A percentile compares a stretch with the other conserved stretches of the same genome.
phyloP scores from a whole-genome alignment of 1,140 invertebrate genomes.

The Zaprionus nigranus region DNA sequence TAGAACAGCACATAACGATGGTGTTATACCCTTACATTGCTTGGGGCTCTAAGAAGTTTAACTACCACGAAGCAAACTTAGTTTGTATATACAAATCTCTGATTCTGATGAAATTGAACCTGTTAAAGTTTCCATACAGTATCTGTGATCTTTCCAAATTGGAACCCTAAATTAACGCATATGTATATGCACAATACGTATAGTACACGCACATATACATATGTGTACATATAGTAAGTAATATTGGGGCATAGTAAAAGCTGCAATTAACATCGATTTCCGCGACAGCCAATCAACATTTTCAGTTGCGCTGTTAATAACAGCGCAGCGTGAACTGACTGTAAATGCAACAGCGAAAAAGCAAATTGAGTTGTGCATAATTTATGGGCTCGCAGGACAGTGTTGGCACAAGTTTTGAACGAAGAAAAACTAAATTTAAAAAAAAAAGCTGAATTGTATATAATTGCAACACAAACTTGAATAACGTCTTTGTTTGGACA shows the following conservation, averaged over 20 bases:
- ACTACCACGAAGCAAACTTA: too few species aligned
- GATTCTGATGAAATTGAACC: too few species aligned
- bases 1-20: background rate
- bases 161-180: too few species aligned
- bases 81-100: too few species aligned
- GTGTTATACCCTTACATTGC: background rate
- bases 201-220: background rate
- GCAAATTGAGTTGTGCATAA: background rate
- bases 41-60: background rate
- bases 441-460: too few species aligned
- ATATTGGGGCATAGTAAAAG: background rate
- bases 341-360: conserved; percentile 2
- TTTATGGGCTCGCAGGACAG: background rate
- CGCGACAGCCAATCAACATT: conserved; percentile 1
- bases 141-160: too few species aligned
- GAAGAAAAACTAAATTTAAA: too few species aligned
- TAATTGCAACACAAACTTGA: too few species aligned
- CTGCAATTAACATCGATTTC: conserved; percentile 13
- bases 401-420: background rate
- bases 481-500: too few species aligned
- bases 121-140: too few species aligned
- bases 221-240: background rate
- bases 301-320: conserved; percentile 17
- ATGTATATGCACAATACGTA: too few species aligned
- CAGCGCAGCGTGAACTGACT: background rate